Evolutionary conservation across 2,888 invertebrate species (phyloP), one percentile per base, ranked within the genome.

Genomic region (Campoletis raptor): DNA sequence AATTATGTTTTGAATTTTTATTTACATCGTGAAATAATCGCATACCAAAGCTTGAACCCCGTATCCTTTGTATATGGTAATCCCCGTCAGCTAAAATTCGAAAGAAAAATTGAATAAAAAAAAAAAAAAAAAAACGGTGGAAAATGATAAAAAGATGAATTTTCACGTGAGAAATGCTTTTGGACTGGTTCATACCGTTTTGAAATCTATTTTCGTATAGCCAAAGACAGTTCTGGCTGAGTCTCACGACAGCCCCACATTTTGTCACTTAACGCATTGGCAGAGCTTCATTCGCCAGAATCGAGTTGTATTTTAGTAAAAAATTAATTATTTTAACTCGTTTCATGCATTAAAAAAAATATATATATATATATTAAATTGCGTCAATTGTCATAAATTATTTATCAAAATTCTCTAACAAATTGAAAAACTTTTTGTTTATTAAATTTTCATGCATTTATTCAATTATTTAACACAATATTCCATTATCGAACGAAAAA

Each of bases 201-300:
- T 67, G 54, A 91, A 89, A 88, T 94, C 94, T 94, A 94, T 94
- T 94, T 93, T 93, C 90, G 91, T 92, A 91, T 90, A 90, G 86
- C 88, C 88, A 89, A 92, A 91, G 91, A 89, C 89, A 90, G 90
- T 64, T 91, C 92, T 91, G 91, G 89, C 92, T 89, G 87, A 90
- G 90, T 89, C 87, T 89, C 81, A 87, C 90, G 91, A 85, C 90
- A 52, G 89, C 90, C 90, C 89, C 88, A 90, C 89, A 90, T 91
- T 92, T 92, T 91, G 90, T 67, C 74, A 61, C 45, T 73, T 21
- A 37, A 24, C 54, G 48, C 67, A 66, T 80, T 83, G 48, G 67
- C 61, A 81, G 42, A 64, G 37, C 72, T 54, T 36, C 70, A 48
- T 82, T 77, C 64, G 76, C 78, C 57, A 37, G 73, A 78, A 37